Conservation (phyloP, 2,113 vertebrate genomes). For the Pitta sordida region DNA sequence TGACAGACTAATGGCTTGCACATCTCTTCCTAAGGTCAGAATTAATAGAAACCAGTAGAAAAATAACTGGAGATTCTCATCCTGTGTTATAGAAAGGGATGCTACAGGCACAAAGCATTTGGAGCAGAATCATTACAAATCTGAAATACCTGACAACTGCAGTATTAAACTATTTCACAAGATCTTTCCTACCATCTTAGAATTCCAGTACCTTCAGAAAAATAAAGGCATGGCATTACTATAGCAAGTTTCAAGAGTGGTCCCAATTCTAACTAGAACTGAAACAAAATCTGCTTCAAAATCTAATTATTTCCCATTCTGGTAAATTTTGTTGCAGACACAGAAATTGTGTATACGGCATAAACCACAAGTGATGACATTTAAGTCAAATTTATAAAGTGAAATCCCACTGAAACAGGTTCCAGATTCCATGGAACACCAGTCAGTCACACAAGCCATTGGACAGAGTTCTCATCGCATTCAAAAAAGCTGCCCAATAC, state of each 20-base stretch:
- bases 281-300: not conserved
- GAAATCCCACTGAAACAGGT: not conserved
- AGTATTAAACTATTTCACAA: not conserved
- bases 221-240: not conserved
- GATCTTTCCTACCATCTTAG: not conserved
- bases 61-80: not conserved
- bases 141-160: not conserved
- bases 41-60: not conserved
- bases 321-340: not conserved
- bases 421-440: not conserved
- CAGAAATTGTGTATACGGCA: accelerated
- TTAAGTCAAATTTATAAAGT: not conserved
- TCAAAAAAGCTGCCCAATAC: not conserved
- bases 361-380: accelerated
- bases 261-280: not conserved
- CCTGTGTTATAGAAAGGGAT: accelerated
- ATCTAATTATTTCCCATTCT: not conserved
- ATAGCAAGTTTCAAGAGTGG: not conserved
- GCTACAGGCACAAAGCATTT: not conserved
- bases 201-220: not conserved
- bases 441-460: too few species aligned
- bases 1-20: not conserved
- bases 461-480: not conserved
- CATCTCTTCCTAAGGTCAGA: not conserved
- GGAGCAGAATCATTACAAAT: not conserved